phyloP scores from a whole-genome alignment of 2,113 vertebrate genomes.

The Danio rerio region DNA sequence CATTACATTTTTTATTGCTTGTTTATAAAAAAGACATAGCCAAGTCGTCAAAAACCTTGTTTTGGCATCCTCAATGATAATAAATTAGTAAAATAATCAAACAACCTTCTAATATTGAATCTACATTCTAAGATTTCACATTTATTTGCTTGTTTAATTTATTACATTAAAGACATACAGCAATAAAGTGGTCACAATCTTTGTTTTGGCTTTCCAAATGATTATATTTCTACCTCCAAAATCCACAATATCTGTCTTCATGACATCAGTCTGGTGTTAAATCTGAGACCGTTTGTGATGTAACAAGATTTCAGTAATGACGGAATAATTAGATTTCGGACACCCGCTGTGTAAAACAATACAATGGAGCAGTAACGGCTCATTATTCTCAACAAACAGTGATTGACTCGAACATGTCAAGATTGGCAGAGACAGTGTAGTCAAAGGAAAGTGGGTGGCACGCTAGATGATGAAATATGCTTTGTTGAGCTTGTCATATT shows the following conservation, averaged over 20 bases:
- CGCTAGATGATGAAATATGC: slow-evolving; percentile 20
- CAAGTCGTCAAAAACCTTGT: too few relatives aligned
- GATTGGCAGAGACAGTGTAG: slow-evolving; percentile 42
- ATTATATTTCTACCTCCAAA: not conserved
- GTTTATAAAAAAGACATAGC: too few relatives aligned
- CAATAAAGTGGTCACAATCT: too few relatives aligned
- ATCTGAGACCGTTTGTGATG: slow-evolving; percentile 32
- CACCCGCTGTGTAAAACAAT: slow-evolving; percentile 45
- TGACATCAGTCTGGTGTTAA: slow-evolving; percentile 27
- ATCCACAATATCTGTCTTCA: slow-evolving; percentile 14
- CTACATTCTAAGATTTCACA: not conserved
- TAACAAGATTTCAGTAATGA: slow-evolving; percentile 41
- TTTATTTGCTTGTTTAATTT: not conserved
- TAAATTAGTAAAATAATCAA: not conserved
- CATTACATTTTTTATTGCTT: too few relatives aligned
- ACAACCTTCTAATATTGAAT: not conserved
- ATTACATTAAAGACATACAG: not conserved
- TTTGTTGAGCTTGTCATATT: slow-evolving; percentile 46
- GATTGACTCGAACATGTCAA: slow-evolving; percentile 43
- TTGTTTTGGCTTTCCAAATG: not conserved
- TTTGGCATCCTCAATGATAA: not conserved
- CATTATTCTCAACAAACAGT: slow-evolving; percentile 42
- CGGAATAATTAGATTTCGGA: slow-evolving; percentile 35
- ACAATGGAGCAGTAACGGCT: slow-evolving; percentile 27
- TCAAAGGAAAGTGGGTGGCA: slow-evolving; percentile 49